Conservation (phyloP, 2,113 vertebrate species). For the Pelecanus crispus region DNA sequence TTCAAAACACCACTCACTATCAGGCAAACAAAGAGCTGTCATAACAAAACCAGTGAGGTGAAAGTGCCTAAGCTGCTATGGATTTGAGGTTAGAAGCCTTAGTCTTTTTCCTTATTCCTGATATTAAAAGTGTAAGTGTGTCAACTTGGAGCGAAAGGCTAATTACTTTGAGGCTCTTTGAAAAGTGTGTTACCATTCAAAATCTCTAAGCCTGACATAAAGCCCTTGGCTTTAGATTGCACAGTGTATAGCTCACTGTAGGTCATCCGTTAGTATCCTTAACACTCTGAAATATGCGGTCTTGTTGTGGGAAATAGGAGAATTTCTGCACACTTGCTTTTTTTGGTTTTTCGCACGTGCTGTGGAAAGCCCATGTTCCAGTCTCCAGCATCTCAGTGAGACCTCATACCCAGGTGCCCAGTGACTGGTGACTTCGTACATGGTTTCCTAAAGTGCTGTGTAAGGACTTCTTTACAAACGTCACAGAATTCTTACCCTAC, state of each 20-base stretch:
- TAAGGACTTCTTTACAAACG: neutral
- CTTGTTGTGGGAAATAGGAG: neutral
- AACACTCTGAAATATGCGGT: neutral
- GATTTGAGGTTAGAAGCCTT: conserved; percentile 40
- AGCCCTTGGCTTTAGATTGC: conserved; percentile 48
- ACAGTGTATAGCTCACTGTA: neutral
- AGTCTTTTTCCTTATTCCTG: conserved; percentile 39
- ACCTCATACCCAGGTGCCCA: neutral
- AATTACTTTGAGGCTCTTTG: conserved; percentile 53
- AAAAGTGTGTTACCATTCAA: conserved; percentile 35
- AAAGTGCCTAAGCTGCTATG: conserved; percentile 28
- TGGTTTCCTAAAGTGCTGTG: neutral
- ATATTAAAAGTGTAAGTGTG: conserved; percentile 39
- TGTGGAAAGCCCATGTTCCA: neutral
- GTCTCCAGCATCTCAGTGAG: neutral
- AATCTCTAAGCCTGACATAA: conserved; percentile 49
- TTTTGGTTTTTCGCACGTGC: neutral
- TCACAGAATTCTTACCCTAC: neutral
- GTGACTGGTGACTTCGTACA: neutral
- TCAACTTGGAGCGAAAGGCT: conserved; percentile 43
- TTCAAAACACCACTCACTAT: conserved; percentile 50
- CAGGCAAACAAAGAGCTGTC: conserved; percentile 57
- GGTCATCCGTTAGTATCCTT: conserved; percentile 26
- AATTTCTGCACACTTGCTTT: neutral
- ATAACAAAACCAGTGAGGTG: conserved; percentile 43